These are phyloP conservation scores for Chelonus insularis DNA, from an alignment of 1,140 invertebrate genomes.

Conservation along the genomic window DNA sequence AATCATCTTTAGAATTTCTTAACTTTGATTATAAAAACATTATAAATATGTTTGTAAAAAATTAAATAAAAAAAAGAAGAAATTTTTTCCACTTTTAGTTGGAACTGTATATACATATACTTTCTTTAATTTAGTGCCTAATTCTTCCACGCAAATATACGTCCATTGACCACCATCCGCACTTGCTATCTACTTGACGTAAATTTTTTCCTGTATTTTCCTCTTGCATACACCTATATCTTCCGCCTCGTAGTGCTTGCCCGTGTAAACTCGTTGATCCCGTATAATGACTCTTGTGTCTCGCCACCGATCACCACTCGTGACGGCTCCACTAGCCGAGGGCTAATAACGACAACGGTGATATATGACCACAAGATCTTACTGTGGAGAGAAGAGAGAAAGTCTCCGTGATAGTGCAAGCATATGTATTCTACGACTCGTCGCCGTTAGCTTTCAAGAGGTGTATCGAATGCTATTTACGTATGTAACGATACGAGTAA, in stretches of 20 bases:
- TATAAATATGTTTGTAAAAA: too few relatives aligned
- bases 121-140: too few relatives aligned
- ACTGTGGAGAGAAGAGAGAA: conserved; percentile 4
- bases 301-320: conserved; percentile 23
- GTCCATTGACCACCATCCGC: too few relatives aligned
- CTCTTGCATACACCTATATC: not conserved
- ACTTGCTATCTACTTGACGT: too few relatives aligned
- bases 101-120: too few relatives aligned
- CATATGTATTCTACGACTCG: not conserved
- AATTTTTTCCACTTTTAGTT: too few relatives aligned
- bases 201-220: too few relatives aligned
- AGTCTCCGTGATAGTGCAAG: conserved; percentile 1
- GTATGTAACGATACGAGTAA: conserved; percentile 14
- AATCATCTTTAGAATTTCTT: too few relatives aligned
- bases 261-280: conserved; percentile 22
- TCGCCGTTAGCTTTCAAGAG: conserved; percentile 11
- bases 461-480: conserved; percentile 14
- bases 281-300: conserved; percentile 21
- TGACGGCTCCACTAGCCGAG: conserved; percentile 21
- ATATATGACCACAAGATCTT: conserved; percentile 23
- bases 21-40: too few relatives aligned
- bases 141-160: too few relatives aligned
- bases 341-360: conserved; percentile 28
- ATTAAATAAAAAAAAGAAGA: too few relatives aligned
- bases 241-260: not conserved